Conservation (phyloP, 2,888 invertebrate genomes). For the Agonum fuliginosum region DNA sequence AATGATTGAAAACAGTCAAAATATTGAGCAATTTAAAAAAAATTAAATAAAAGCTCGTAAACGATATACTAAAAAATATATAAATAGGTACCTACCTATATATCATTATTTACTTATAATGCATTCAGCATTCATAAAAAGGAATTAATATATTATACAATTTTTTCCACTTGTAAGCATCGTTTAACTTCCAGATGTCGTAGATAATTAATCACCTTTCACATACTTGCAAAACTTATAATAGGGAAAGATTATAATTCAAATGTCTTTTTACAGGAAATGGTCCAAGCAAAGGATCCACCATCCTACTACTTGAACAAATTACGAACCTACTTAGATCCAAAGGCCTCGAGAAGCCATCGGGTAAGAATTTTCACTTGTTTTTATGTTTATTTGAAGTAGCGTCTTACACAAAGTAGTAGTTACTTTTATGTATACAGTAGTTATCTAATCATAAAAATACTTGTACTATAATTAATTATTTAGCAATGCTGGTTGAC, state of each 20-base stretch:
- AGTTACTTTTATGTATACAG: conserved; percentile 5
- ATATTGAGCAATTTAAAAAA: too few species aligned
- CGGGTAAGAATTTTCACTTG: conserved; percentile 80
- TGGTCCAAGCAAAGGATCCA: conserved; percentile 98
- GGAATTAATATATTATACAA: too few species aligned
- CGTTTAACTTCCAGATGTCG: too few species aligned
- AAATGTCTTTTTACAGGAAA: conserved; percentile 83
- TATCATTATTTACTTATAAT: too few species aligned
- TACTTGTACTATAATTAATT: conserved; percentile 40
- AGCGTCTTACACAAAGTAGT: conserved; percentile 1
- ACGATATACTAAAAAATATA: too few species aligned
- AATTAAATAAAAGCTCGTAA: too few species aligned
- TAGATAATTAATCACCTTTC: background rate
- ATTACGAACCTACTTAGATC: conserved; percentile 95
- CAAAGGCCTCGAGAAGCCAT: conserved; percentile 95
- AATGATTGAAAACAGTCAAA: too few species aligned
- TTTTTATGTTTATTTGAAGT: conserved; percentile 3
- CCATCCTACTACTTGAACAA: conserved; percentile 97
- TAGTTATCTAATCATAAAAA: conserved; percentile 38
- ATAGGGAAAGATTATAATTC: too few species aligned
- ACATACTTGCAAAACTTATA: too few species aligned
- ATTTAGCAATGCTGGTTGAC: conserved; percentile 25
- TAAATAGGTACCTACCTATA: too few species aligned
- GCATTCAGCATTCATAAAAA: too few species aligned
- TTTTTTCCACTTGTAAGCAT: too few species aligned